Conservation (phyloP, 2,888 invertebrate species). For the Caenorhabditis sinica region DNA sequence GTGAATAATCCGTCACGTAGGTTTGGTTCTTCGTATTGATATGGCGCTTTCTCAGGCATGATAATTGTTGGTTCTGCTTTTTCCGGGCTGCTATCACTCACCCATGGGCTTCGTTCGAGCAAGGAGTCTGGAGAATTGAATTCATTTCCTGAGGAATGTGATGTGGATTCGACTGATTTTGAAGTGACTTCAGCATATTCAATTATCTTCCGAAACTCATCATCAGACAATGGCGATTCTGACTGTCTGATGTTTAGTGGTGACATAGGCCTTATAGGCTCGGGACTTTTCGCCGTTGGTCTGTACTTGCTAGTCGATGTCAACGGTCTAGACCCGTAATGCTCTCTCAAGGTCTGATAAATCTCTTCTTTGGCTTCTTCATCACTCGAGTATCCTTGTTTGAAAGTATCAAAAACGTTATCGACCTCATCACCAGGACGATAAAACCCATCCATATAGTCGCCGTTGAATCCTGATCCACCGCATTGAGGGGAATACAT, state of each 20-base stretch:
- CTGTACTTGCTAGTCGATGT: neutral
- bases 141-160: neutral
- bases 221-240: slow-evolving; percentile 3
- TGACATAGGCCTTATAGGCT: slow-evolving; percentile 4
- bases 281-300: neutral
- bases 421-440: neutral
- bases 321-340: slow-evolving; percentile 25
- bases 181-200: neutral
- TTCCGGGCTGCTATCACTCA: no score
- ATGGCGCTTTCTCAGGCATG: neutral
- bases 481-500: slow-evolving; percentile 51
- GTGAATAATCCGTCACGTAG: slow-evolving; percentile 29
- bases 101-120: neutral
- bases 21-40: slow-evolving; percentile 3
- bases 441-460: slow-evolving; percentile 39
- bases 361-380: slow-evolving; percentile 27
- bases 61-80: neutral
- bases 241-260: neutral
- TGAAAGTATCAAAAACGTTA: slow-evolving; percentile 9
- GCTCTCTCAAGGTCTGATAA: neutral
- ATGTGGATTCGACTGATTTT: neutral
- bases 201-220: slow-evolving; percentile 36
- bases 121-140: neutral
- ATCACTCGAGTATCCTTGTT: slow-evolving; percentile 35
- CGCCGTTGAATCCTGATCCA: slow-evolving; percentile 28